These are phyloP conservation scores for Pipra filicauda DNA, from an alignment of 2,113 vertebrate genomes.

Conservation along the genomic window DNA sequence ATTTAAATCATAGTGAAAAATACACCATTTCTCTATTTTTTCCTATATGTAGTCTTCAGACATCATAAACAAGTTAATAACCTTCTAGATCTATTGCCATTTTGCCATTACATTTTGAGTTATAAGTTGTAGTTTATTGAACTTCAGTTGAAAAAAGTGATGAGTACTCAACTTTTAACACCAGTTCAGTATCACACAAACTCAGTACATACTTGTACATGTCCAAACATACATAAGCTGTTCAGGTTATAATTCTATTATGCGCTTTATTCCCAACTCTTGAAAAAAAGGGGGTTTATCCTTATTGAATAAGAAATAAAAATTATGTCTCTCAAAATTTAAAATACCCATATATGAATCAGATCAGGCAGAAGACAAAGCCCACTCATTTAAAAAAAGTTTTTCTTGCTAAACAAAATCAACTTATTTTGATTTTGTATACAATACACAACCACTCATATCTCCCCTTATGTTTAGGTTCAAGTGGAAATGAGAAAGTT, in stretches of 20 bases:
- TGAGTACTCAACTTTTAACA: background rate
- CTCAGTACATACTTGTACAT: background rate
- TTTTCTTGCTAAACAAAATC: background rate
- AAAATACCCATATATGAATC: background rate
- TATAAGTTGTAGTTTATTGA: background rate
- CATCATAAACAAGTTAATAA: background rate
- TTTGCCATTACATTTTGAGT: background rate
- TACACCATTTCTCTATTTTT: background rate
- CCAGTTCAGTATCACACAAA: background rate
- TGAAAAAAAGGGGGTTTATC: background rate
- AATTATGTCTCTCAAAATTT: background rate
- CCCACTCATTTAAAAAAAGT: background rate
- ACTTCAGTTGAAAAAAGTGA: background rate
- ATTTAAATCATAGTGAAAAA: background rate
- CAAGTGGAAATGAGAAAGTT: background rate
- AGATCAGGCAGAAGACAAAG: background rate
- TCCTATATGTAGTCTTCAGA: background rate
- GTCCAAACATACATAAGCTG: background rate
- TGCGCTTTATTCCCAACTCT: background rate
- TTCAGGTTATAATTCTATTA: background rate
- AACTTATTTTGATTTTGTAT: no score
- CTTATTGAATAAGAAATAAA: background rate
- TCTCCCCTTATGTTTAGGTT: background rate
- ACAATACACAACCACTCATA: background rate
- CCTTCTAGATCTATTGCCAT: background rate